Evolutionary conservation across 2,113 vertebrate species (phyloP).

Genomic region (Machaerirhynchus nigripectus): DNA sequence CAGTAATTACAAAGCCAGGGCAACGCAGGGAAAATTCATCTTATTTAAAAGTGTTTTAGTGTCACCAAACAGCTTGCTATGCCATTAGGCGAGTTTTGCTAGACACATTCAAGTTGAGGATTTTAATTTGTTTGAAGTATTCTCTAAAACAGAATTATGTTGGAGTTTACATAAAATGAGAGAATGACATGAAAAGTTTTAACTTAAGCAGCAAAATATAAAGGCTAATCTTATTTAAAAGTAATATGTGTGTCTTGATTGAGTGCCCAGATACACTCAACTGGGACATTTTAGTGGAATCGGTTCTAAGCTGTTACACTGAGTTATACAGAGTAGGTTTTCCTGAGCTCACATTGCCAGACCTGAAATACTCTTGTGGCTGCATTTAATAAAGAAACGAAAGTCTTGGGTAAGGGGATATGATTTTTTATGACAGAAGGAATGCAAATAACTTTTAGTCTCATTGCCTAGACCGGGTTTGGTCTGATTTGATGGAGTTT

Average conservation of each 20-base stretch:
- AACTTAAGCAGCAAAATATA: constrained; percentile 87
- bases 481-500: constrained; percentile 86
- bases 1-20: constrained; percentile 73
- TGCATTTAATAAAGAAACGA: constrained; percentile 87
- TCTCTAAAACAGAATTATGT: constrained; percentile 77
- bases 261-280: constrained; percentile 80
- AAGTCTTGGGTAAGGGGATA: constrained; percentile 87
- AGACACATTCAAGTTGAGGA: constrained; percentile 73
- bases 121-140: constrained; percentile 83
- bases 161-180: constrained; percentile 82
- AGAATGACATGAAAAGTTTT: constrained; percentile 87
- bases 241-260: constrained; percentile 85
- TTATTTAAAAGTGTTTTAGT: constrained; percentile 72
- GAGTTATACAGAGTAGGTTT: constrained; percentile 78
- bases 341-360: constrained; percentile 79
- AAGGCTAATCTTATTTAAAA: constrained; percentile 86
- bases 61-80: constrained; percentile 68
- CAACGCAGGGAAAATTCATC: constrained; percentile 70
- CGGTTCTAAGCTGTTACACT: constrained; percentile 78
- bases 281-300: constrained; percentile 81
- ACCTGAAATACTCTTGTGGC: constrained; percentile 85
- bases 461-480: constrained; percentile 78
- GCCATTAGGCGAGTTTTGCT: constrained; percentile 70
- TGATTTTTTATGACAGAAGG: constrained; percentile 88
- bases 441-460: constrained; percentile 85